These are phyloP conservation scores for Macropus fuliginosus DNA, from an alignment of 2,797 vertebrate genomes.

Conservation along the genomic window DNA sequence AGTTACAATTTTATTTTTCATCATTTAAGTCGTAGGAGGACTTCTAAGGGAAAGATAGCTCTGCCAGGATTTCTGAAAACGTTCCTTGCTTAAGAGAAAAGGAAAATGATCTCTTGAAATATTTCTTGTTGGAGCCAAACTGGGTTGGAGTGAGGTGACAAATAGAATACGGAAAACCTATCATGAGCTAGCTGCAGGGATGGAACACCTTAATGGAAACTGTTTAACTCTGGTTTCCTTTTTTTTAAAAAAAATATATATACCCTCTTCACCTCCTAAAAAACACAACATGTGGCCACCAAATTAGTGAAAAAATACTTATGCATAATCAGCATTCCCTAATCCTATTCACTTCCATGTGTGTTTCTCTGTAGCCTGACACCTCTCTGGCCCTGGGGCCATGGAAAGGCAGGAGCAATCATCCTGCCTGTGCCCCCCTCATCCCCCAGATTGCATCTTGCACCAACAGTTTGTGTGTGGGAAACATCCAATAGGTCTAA, in stretches of 20 bases:
- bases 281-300: conserved; percentile 30
- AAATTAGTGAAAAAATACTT: conserved; percentile 72
- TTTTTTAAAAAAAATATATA: background rate
- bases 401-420: conserved; percentile 59
- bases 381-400: conserved; percentile 69
- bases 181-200: background rate
- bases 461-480: conserved; percentile 81
- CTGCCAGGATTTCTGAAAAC: background rate
- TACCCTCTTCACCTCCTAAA: background rate
- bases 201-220: background rate
- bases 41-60: background rate
- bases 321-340: conserved; percentile 81
- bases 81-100: background rate
- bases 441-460: conserved; percentile 76
- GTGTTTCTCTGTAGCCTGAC: conserved; percentile 75
- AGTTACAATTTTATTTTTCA: background rate
- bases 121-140: background rate
- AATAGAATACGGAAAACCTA: background rate
- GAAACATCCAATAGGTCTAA: conserved; percentile 82
- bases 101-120: background rate
- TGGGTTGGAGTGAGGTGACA: background rate
- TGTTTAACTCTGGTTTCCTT: background rate
- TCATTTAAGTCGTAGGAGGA: background rate
- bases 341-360: conserved; percentile 79
- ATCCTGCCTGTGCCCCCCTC: conserved; percentile 63